Base-by-base conservation (phyloP, 1,140 invertebrate species). In the Dendrolimus kikuchii region DNA sequence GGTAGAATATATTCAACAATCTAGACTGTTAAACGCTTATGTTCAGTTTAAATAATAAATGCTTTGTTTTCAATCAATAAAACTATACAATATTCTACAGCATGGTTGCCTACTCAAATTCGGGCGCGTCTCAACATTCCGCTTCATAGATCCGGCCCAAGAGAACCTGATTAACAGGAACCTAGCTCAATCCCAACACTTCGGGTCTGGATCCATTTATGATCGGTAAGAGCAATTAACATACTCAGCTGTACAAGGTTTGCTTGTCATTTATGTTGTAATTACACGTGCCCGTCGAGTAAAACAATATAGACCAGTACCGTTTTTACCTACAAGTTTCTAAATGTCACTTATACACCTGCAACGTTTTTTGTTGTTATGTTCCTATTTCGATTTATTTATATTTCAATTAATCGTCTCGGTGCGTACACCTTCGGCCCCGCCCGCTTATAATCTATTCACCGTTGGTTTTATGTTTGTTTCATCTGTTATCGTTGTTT, bases 121-220 rank as follows among this genome's bases (percentile, higher is more conserved):
- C 89, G 95, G 97, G 62, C 89, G 96, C 72, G 93, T 95, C 64
- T 95, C 97, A 72, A 95, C 95, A 36, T 99, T 98, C 87, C 91
- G 96, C 65, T 99, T 98, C 88, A 90, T 97, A 60, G 97, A 99
- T 88, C 95, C 96, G 5, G 90, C 92, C 48, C 93, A 94, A 57
- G 96, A 97, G 77, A 95, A 95, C 70, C 91, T 95, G 61, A 91
- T 92, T 51, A 90, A 89, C 68, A 78, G 90, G 64, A 90, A 89
- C 59, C 74, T 90, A 46, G 88, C 89, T 7, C 90, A 90, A 63
- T 90, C 90, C 44, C 92, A 92, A 58, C 84, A 94, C 67, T 91
- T 93, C 64, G 93, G 94, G 68, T 93, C 92, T 46, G 90, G 90
- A 10, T 94, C 93, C 64, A 89, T 93, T 49, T 94, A 95, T 76